These are phyloP conservation scores for Steinernema carpocapsae DNA, from an alignment of 2,888 invertebrate species.

Conservation along the genomic window DNA sequence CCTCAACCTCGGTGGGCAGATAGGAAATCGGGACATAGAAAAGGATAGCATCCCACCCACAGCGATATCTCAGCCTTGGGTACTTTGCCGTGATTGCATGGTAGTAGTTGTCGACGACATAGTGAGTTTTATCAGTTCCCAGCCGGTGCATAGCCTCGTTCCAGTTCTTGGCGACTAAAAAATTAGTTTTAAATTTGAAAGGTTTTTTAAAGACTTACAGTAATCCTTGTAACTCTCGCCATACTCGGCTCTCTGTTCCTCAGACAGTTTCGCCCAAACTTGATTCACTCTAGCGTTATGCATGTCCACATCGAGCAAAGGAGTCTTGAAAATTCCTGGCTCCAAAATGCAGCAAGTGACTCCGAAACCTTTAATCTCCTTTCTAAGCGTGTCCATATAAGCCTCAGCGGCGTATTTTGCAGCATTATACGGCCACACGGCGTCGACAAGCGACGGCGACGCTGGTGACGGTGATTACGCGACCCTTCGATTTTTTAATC, in stretches of 20 bases:
- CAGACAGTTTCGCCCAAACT: slow-evolving; percentile 51
- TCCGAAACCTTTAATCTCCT: slow-evolving; percentile 55
- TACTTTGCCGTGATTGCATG: slow-evolving; percentile 62
- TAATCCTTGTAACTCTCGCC: slow-evolving; percentile 59
- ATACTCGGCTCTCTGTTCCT: slow-evolving; percentile 51
- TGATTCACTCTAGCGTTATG: slow-evolving; percentile 53
- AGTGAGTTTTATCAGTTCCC: slow-evolving; percentile 55
- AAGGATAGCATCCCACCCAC: slow-evolving; percentile 60
- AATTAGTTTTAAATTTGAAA: not conserved
- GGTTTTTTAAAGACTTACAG: slow-evolving; percentile 45
- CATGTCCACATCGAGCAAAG: slow-evolving; percentile 50
- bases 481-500: slow-evolving; percentile 65
- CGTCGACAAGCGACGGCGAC: slow-evolving; percentile 67
- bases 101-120: slow-evolving; percentile 63
- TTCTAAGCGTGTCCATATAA: slow-evolving; percentile 61
- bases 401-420: slow-evolving; percentile 60
- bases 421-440: slow-evolving; percentile 55
- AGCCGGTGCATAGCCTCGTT: slow-evolving; percentile 50
- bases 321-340: slow-evolving; percentile 62
- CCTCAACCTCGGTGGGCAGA: slow-evolving; percentile 54
- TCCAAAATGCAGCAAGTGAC: slow-evolving; percentile 58
- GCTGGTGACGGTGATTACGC: slow-evolving; percentile 70
- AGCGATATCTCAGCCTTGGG: slow-evolving; percentile 56
- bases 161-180: slow-evolving; percentile 55
- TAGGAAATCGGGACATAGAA: slow-evolving; percentile 58